Percentiles rank a stretch among this genome's conserved stretches.
These are phyloP conservation scores for Empidonax traillii DNA, from an alignment of 2,113 vertebrate genomes.

Conservation along the genomic window DNA sequence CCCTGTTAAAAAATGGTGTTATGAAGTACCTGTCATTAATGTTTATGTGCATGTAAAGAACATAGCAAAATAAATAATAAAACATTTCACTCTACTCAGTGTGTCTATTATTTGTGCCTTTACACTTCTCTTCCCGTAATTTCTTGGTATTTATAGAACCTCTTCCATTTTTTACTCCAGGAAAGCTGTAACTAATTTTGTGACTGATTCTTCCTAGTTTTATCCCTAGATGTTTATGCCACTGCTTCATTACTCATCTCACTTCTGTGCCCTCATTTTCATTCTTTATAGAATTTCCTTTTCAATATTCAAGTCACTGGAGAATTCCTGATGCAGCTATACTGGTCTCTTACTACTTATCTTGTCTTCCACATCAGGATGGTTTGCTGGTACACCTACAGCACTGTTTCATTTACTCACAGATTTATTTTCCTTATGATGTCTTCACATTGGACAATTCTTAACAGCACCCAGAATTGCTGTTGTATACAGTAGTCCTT, in stretches of 20 bases:
- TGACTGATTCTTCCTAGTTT: background rate
- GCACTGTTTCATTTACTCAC: background rate
- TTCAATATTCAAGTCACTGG: slow-evolving; percentile 21
- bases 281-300: background rate
- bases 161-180: background rate
- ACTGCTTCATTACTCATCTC: background rate
- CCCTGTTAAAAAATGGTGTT: background rate
- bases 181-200: background rate
- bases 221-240: background rate
- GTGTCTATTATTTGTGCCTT: background rate
- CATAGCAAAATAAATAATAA: background rate
- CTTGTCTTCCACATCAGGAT: background rate
- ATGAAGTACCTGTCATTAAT: background rate
- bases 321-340: background rate
- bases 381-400: background rate
- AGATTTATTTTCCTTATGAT: background rate
- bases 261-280: background rate
- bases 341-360: background rate
- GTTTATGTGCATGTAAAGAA: background rate
- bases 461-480: background rate
- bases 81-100: background rate
- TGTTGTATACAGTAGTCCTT: background rate
- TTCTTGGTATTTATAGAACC: background rate
- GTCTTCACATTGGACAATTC: background rate
- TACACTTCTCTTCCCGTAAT: background rate